Base-by-base conservation (phyloP, 2,888 invertebrate species). In the Parasteatoda lunata region DNA sequence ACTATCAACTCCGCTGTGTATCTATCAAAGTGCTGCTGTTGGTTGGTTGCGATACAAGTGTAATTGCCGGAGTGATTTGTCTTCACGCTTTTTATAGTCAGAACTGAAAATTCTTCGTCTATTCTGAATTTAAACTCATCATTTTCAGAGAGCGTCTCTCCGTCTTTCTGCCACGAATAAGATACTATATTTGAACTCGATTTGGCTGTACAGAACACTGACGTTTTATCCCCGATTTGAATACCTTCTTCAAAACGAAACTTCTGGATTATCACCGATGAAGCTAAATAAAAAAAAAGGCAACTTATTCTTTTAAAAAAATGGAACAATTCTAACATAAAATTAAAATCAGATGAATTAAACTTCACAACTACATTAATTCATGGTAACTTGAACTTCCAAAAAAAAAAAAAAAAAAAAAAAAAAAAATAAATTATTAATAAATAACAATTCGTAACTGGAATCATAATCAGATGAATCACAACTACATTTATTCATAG, bases 21-120 rank as follows among this genome's bases (percentile, higher is more conserved):
- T 11, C 70, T 83, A 48, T 75, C 83, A 30, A 72, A 59, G 30
- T 30, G 30, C 30, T 30, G 30, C 2, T 30, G 30, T 30, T 30
- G 30, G 30, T 83, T 89, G 15, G 47, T 68, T 6, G 59, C 89
- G n/a, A 71, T 79, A 45, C 89, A 89, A 8, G 89, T 89, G 30
- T 89, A 89, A 68, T 89, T 89, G 49, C 89, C 89, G 0, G 80
- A 54, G 8, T 77, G 51, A 3, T 77, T 51, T 6, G 51, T 52
- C 54, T 59, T 65, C 4, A 89, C 80, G 1, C 78, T 66, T 2
- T 77, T 80, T 49, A 89, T 77, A 13, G 76, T 86, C 9, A 89
- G 47, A 51, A 89, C 51, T 1, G 86, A 89, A 15, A 84, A 54
- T 52, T 89, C 85, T 49, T 86, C 89, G 11, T 87, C 86, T 0